A percentile compares a stretch with the other conserved stretches of the same genome.
Conservation (phyloP, 2,888 invertebrate species). For the Troides aeacus region DNA sequence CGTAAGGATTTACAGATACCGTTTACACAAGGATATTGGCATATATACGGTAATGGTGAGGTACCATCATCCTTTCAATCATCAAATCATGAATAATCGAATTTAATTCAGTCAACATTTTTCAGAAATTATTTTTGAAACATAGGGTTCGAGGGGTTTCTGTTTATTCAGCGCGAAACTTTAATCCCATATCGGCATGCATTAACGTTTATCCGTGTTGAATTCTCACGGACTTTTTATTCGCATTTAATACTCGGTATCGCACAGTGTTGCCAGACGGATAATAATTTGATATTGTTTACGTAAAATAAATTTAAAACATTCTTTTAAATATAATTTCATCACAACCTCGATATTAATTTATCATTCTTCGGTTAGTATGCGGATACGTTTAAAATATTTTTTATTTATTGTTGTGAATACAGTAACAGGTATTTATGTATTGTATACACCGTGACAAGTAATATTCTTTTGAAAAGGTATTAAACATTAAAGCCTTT, state of each 20-base stretch:
- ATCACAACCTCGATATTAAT: not conserved
- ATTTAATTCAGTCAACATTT: not conserved
- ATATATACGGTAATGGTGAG: too few species aligned
- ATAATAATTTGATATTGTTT: not conserved
- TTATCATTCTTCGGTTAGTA: not conserved
- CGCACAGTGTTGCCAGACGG: not conserved
- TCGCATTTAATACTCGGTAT: not conserved
- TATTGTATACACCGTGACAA: too few species aligned
- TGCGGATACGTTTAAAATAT: too few species aligned
- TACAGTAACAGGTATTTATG: too few species aligned
- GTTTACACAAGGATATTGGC: too few species aligned
- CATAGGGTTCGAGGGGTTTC: not conserved
- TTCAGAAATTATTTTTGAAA: not conserved
- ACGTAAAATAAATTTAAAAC: not conserved
- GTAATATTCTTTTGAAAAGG: too few species aligned
- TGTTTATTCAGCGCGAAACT: not conserved
- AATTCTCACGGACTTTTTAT: constrained; percentile 2
- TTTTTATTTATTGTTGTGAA: too few species aligned
- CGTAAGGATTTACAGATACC: too few species aligned
- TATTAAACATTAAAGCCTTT: too few species aligned
- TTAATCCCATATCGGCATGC: not conserved
- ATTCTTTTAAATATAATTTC: not conserved
- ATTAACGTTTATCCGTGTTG: not conserved
- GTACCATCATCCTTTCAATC: too few species aligned
- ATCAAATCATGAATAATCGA: not conserved